A percentile compares a stretch with the other conserved stretches of the same genome.
Evolutionary conservation across 2,113 vertebrate species (phyloP).

Genomic region (Phoxinus phoxinus): DNA sequence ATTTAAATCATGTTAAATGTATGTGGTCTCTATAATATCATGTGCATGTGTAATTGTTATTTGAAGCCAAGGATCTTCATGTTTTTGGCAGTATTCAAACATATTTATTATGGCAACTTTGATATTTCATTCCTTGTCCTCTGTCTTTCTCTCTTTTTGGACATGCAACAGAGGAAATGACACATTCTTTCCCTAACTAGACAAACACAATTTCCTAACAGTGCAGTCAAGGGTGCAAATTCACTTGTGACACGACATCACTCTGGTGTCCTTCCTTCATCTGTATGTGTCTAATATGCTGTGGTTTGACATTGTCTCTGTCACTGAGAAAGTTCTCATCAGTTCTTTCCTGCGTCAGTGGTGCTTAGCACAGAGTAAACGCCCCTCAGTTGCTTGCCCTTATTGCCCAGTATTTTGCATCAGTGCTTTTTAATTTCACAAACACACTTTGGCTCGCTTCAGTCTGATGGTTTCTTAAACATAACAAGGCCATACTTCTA

Average conservation of each 20-base stretch:
- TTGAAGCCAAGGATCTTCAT: neutral
- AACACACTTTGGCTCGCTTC: conserved; percentile 49
- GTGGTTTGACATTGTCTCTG: conserved; percentile 15
- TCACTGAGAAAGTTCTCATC: conserved; percentile 15
- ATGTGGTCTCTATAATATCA: neutral
- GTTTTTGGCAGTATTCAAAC: neutral
- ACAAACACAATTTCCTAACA: conserved; percentile 7
- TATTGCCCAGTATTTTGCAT: conserved; percentile 52
- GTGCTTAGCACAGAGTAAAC: conserved; percentile 47
- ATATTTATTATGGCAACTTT: neutral
- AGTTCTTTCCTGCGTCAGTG: conserved; percentile 18
- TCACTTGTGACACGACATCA: conserved; percentile 7
- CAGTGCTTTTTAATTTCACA: conserved; percentile 61
- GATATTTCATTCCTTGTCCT: neutral
- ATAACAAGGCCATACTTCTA: conserved; percentile 22
- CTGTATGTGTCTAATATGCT: neutral
- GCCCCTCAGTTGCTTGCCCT: conserved; percentile 38
- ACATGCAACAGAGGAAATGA: neutral
- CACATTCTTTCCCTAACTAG: conserved; percentile 4
- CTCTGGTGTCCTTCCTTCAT: neutral
- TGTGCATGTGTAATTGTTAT: neutral
- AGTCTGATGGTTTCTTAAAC: conserved; percentile 45
- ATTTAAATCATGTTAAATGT: neutral
- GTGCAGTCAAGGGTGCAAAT: conserved; percentile 19
- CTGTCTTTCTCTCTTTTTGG: neutral